Percentiles rank a stretch among this genome's conserved stretches.
These are phyloP conservation scores for Tetramorium bicarinatum DNA, from an alignment of 2,888 invertebrate genomes.

Conservation along the genomic window DNA sequence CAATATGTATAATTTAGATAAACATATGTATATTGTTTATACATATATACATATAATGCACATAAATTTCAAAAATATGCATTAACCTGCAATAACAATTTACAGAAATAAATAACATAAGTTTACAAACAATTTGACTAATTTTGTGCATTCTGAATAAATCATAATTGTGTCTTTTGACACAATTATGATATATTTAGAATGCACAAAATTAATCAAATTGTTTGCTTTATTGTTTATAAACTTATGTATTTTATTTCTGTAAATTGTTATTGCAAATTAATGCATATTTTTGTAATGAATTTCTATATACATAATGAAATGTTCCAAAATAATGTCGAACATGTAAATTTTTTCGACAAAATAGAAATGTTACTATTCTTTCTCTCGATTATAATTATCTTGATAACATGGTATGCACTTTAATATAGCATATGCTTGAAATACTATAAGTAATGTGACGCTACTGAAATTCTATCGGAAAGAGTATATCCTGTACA, in stretches of 20 bases:
- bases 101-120: background rate
- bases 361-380: background rate
- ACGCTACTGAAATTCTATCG: slow-evolving; percentile 20
- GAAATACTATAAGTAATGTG: slow-evolving; percentile 5
- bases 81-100: slow-evolving; percentile 22
- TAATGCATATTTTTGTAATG: too few relatives aligned
- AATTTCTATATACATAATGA: too few relatives aligned
- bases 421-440: slow-evolving; percentile 10
- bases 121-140: background rate
- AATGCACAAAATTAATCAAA: too few relatives aligned
- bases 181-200: too few relatives aligned
- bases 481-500: background rate
- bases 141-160: background rate
- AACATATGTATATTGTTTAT: background rate
- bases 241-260: too few relatives aligned
- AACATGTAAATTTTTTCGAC: background rate
- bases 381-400: slow-evolving; percentile 1
- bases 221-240: too few relatives aligned
- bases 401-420: background rate
- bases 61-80: background rate
- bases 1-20: too few relatives aligned
- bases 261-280: too few relatives aligned
- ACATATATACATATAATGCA: background rate
- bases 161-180: background rate
- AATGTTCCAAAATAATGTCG: background rate